Conservation (phyloP, 2,113 vertebrate species). For the Chinchilla lanigera region DNA sequence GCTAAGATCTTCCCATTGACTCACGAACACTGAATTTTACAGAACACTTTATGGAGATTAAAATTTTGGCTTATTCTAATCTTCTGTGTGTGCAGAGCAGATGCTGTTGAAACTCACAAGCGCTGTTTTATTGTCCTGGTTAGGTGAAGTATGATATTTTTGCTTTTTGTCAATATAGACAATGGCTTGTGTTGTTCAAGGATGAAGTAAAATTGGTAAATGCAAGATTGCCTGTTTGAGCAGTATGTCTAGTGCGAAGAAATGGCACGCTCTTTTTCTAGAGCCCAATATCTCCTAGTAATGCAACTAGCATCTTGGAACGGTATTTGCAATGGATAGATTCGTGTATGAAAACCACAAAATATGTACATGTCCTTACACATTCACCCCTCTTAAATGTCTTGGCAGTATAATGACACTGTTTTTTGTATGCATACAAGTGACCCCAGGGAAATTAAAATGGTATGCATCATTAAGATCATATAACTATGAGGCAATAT, state of each 20-base stretch:
- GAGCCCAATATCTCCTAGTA: neutral
- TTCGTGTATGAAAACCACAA: neutral
- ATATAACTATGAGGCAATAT: neutral
- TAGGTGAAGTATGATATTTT: no score
- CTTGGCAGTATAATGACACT: neutral
- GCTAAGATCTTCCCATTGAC: neutral
- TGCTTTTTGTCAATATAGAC: neutral
- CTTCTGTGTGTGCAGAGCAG: neutral
- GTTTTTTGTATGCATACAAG: neutral
- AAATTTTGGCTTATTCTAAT: neutral
- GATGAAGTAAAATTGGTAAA: neutral
- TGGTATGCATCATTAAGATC: neutral
- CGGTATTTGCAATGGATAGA: neutral
- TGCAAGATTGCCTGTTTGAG: neutral
- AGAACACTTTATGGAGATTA: neutral
- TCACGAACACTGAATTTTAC: neutral
- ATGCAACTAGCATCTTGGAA: neutral
- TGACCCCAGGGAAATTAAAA: slow-evolving; percentile 4
- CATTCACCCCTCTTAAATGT: neutral
- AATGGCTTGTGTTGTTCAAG: neutral
- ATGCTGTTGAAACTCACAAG: neutral
- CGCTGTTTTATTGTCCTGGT: neutral
- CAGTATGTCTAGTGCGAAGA: neutral
- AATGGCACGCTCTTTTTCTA: neutral
- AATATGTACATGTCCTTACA: neutral